These are phyloP conservation scores for Ganaspis sp. DNA, from an alignment of 1,140 invertebrate species.

Conservation along the genomic window DNA sequence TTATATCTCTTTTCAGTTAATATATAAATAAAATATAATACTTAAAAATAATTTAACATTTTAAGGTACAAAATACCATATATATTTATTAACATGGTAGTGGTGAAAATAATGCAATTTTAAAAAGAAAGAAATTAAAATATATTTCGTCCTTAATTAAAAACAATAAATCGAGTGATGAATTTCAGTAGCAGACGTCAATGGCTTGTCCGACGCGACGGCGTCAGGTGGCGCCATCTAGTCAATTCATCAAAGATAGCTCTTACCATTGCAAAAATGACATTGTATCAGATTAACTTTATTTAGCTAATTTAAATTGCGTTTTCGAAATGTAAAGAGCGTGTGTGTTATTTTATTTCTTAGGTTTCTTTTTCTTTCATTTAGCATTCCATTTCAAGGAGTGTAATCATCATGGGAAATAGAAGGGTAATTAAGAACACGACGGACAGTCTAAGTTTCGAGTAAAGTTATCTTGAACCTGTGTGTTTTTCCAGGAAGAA, in stretches of 20 bases:
- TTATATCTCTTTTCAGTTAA: too few species aligned
- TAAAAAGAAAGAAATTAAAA: too few species aligned
- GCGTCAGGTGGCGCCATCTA: slow-evolving; percentile 65
- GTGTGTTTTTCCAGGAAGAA: slow-evolving; percentile 38
- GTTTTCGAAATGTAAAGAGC: slow-evolving; percentile 51
- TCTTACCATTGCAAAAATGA: slow-evolving; percentile 38
- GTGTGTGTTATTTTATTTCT: background rate
- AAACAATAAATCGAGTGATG: slow-evolving; percentile 11
- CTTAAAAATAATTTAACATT: too few species aligned
- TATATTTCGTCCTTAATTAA: slow-evolving; percentile 26
- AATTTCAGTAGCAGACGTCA: slow-evolving; percentile 64
- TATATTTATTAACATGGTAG: too few species aligned
- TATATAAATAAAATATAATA: too few species aligned
- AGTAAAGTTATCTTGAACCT: slow-evolving; percentile 36
- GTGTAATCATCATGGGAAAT: slow-evolving; percentile 37
- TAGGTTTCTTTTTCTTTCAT: background rate
- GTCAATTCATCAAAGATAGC: slow-evolving; percentile 19
- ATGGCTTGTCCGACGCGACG: slow-evolving; percentile 60
- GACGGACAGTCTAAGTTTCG: slow-evolving; percentile 47
- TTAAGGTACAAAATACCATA: too few species aligned
- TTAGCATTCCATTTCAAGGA: background rate
- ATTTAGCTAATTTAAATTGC: slow-evolving; percentile 47
- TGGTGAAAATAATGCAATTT: too few species aligned
- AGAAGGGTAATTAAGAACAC: slow-evolving; percentile 56
- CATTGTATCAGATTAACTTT: background rate